Conservation (phyloP, 2,888 invertebrate genomes). For the Imbricaverruca yamaguchii region DNA sequence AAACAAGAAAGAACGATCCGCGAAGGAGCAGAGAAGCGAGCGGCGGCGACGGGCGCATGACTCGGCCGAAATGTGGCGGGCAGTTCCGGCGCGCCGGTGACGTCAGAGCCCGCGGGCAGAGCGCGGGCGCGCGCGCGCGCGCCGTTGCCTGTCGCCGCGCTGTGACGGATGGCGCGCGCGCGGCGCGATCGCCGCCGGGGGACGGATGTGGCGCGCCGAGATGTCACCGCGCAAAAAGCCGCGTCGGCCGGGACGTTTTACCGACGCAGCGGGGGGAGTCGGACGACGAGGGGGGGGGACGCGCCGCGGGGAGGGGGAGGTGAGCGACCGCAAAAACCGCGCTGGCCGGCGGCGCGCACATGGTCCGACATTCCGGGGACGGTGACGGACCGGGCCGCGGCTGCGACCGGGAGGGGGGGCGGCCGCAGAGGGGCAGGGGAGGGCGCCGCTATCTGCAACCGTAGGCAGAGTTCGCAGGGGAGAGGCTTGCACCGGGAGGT, state of each 20-base stretch:
- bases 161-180: slow-evolving; percentile 6
- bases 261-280: not conserved
- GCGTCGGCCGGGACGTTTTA: slow-evolving; percentile 16
- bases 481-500: no score
- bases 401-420: not conserved
- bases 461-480: no score
- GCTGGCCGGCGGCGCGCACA: not conserved
- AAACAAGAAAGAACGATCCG: not conserved
- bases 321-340: slow-evolving; percentile 21
- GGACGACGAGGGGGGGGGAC: not conserved
- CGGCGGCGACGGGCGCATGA: not conserved
- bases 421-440: not conserved
- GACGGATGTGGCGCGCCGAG: not conserved
- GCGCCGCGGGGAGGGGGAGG: not conserved
- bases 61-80: no score
- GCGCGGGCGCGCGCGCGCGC: no score
- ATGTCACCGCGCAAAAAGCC: slow-evolving; percentile 11
- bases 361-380: slow-evolving; percentile 1
- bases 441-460: not conserved
- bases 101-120: no score
- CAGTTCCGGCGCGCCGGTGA: no score
- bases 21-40: not conserved
- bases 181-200: not conserved
- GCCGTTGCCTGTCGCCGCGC: not conserved
- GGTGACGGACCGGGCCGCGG: not conserved